A percentile compares a stretch with the other conserved stretches of the same genome.
Conservation (phyloP, 2,888 invertebrate genomes). For the Scotopteryx bipunctaria region DNA sequence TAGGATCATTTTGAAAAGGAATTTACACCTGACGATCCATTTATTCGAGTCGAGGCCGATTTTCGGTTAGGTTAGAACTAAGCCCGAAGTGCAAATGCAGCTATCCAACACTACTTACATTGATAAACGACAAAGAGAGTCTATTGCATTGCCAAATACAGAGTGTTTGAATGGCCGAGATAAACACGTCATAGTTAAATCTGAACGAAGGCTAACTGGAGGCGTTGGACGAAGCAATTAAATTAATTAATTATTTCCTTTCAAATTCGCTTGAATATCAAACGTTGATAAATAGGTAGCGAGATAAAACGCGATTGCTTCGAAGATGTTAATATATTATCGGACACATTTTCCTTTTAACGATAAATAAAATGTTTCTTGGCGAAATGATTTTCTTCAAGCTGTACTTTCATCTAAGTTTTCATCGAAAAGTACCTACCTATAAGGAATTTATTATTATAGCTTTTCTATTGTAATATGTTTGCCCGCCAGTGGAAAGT, state of each 20-base stretch:
- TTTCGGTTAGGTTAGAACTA: background rate
- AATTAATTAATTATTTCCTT: slow-evolving; percentile 79
- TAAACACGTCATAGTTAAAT: slow-evolving; percentile 76
- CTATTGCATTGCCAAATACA: slow-evolving; percentile 73
- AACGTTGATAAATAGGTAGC: slow-evolving; percentile 26
- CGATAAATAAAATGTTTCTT: background rate
- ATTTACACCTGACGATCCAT: background rate
- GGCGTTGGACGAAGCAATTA: slow-evolving; percentile 75
- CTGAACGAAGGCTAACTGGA: slow-evolving; percentile 74
- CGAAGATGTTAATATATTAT: slow-evolving; percentile 20
- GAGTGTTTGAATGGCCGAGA: slow-evolving; percentile 64
- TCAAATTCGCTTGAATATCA: slow-evolving; percentile 68
- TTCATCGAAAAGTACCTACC: no score
- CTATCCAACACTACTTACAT: slow-evolving; percentile 12
- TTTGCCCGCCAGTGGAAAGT: no score
- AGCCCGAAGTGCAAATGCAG: background rate
- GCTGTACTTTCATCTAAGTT: no score
- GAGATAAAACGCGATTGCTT: slow-evolving; percentile 27
- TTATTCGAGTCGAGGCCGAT: background rate
- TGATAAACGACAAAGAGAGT: slow-evolving; percentile 59
- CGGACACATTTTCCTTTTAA: no score
- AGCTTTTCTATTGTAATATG: no score
- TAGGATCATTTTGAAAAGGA: background rate
- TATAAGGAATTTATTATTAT: no score
- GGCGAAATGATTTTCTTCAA: no score